Evolutionary conservation across 2,113 vertebrate genomes (phyloP), one percentile per base, ranked within the genome.

Genomic region (Salvelinus sp.): DNA sequence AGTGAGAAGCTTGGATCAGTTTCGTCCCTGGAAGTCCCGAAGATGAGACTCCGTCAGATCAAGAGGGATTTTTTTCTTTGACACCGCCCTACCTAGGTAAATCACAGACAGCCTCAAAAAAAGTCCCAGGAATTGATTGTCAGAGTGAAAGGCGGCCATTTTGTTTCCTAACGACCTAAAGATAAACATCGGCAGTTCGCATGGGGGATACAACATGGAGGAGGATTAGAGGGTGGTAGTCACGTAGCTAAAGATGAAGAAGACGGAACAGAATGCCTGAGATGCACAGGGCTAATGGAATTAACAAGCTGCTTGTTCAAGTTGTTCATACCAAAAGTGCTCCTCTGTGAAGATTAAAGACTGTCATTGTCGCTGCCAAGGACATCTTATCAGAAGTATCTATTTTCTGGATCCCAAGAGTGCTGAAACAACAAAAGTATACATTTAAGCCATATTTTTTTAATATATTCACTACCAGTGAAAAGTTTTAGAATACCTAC

Each of bases 361-460:
- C 87, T 85, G 89, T 78, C 87, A 89, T 91, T 89, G 89, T 86
- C 75, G 65, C 79, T 79, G 75, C 77, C 90, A 92, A 92, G 92
- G 91, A 92, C 90, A 81, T 90, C 83, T 93, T 85, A 91, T 92
- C 87, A 76, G 47, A 77, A 82, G 77, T 84, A 84, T 90, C 84
- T 85, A 22, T 83, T 81, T 91, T 89, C 85, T 73, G 74, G 72
- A 82, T 57, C 60, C 27, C 25, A 13, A 62, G 57, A 88, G 63
- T 88, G 86, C 89, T 86, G 87, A 91, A 82, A 89, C 81, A 90
- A 90, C 89, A 89, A 75, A 85, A 84, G 76, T 83, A 54, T 67
- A 60, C 16, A 73, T 48, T 70, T 82, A 82, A 70, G 2, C 1
- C 6, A 3, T 44, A 10, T 44, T 10, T 44, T 38, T 38, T 38